phyloP scores from a whole-genome alignment of 2,113 vertebrate genomes.

The Telmatochromis sp. region DNA sequence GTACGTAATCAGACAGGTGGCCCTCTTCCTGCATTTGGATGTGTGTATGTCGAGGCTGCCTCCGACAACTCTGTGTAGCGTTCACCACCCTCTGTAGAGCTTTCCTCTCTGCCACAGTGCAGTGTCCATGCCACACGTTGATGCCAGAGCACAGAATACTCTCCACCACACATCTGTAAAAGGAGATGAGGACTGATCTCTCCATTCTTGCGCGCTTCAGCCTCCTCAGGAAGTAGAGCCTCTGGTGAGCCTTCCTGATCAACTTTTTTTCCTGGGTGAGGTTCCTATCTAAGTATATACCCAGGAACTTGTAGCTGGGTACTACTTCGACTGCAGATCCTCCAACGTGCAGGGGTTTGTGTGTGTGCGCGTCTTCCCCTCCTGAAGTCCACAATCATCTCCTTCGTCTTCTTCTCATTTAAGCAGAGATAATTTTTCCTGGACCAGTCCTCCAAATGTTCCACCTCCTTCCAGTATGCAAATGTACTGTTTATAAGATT shows the following conservation, averaged over 20 bases:
- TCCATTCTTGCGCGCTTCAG: fast-evolving
- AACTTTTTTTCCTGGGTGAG: background rate
- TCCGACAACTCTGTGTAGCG: background rate
- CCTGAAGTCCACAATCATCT: background rate
- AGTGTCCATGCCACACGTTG: background rate
- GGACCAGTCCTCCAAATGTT: too few species aligned
- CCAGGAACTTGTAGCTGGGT: background rate
- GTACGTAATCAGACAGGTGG: background rate
- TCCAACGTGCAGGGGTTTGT: background rate
- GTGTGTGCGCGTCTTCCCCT: background rate
- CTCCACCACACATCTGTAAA: background rate
- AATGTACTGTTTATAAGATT: too few species aligned
- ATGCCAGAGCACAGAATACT: background rate
- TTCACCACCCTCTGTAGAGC: background rate
- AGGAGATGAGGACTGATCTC: background rate
- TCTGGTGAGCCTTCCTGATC: background rate
- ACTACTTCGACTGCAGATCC: background rate
- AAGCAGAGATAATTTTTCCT: too few species aligned
- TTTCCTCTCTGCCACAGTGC: background rate
- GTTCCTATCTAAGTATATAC: background rate
- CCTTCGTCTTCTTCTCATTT: background rate
- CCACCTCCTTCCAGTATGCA: too few species aligned
- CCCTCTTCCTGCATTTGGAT: background rate
- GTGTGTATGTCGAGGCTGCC: background rate
- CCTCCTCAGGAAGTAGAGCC: background rate